Base-by-base conservation (phyloP, 2,113 vertebrate genomes). In the Hoplias malabaricus region DNA sequence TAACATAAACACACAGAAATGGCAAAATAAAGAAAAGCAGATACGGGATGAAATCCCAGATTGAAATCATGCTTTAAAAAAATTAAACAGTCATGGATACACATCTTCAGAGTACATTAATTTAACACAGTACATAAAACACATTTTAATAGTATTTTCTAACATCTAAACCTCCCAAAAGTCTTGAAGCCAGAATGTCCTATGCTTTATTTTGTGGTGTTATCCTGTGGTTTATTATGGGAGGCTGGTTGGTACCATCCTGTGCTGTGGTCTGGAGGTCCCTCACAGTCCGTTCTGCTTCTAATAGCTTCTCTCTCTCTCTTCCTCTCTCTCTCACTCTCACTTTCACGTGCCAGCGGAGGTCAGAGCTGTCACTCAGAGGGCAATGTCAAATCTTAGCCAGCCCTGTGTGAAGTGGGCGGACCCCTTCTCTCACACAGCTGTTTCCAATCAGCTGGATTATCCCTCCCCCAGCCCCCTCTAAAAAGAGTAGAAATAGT, bases 351-450 rank as follows among this genome's bases (percentile, higher is more conserved):
- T 86, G 82, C 86, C 84, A 84, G 88, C 83, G 31, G 90, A 91
- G 91, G 92, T 93, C 92, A 92, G 87, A 89, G 84, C 88, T 91
- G 91, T 92, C 91, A 91, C 90, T 89, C 89, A 86, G 89, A 92
- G 91, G 90, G 88, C 90, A 89, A 86, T 81, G 89, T 90, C 87
- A 87, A 90, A 90, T 90, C 89, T 89, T 89, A 90, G 90, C 85
- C 89, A 86, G 89, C 74, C 72, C 59, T 82, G 88, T 85, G 87
- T 89, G 88, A 91, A 89, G 89, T 89, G 87, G 87, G 86, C 87
- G 88, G 86, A 84, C 87, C 88, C 86, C 85, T 88, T 82, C 90
- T 86, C 87, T 91, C 85, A 73, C 85, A 90, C 92, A 93, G 92
- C 93, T 93, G 92, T 93, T 93, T 91, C 88, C 88, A 89, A 92